Percentiles rank a stretch among this genome's conserved stretches.
Evolutionary conservation across 2,888 invertebrate species (phyloP).

Genomic region (Lysandra bellargus): DNA sequence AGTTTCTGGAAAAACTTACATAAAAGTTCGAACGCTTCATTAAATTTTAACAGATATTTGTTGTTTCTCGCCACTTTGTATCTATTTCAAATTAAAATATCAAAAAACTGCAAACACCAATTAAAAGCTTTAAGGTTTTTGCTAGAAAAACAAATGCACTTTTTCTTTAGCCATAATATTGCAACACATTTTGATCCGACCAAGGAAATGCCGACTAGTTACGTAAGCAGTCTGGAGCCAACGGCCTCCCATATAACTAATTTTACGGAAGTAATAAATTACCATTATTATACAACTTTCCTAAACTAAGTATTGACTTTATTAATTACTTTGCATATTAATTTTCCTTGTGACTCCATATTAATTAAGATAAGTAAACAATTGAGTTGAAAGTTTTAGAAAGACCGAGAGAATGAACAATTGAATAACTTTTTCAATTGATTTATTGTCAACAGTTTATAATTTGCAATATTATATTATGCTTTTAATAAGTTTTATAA

Average conservation of each 20-base stretch:
- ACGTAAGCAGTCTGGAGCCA: not conserved
- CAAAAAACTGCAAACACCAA: no score
- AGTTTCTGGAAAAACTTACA: no score
- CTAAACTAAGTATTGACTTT: constrained; percentile 1
- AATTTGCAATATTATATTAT: not conserved
- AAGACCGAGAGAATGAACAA: not conserved
- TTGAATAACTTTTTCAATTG: not conserved
- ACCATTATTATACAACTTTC: not conserved
- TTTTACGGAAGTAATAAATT: not conserved
- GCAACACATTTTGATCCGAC: not conserved
- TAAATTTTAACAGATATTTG: no score
- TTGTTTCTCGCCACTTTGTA: no score
- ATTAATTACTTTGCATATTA: not conserved
- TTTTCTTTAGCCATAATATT: not conserved
- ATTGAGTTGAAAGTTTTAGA: not conserved
- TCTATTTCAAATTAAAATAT: no score
- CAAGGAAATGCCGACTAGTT: not conserved
- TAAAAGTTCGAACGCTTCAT: no score
- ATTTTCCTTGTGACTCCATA: constrained; percentile 10
- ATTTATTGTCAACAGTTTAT: not conserved
- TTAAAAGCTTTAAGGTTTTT: no score
- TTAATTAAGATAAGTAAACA: constrained; percentile 6
- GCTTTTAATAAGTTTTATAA: no score
- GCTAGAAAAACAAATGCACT: no score
- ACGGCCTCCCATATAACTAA: not conserved